A percentile compares a stretch with the other conserved stretches of the same genome.
phyloP scores from a whole-genome alignment of 2,113 vertebrate species.

The Pangasianodon gigas region DNA sequence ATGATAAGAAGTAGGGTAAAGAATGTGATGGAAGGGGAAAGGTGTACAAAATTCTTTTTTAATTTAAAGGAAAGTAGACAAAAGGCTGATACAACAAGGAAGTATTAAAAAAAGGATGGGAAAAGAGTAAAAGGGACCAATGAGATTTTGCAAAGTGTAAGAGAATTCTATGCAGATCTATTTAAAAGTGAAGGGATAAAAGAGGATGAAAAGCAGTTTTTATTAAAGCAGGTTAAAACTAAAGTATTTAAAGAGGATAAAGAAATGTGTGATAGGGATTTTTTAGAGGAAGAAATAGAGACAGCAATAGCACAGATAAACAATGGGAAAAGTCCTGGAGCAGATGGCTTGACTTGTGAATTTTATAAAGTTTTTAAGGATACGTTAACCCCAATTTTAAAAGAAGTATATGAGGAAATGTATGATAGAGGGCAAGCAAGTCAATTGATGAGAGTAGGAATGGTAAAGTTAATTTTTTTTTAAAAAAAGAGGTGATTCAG shows the following conservation, averaged over 20 bases:
- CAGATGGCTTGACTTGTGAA: neutral
- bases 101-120: too few relatives aligned
- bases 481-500: neutral
- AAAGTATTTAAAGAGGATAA: neutral
- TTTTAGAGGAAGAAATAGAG: too few relatives aligned
- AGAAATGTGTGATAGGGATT: neutral
- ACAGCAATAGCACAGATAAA: neutral
- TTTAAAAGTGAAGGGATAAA: too few relatives aligned
- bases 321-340: constrained; percentile 9
- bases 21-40: too few relatives aligned
- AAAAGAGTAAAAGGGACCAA: too few relatives aligned
- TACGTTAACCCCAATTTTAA: neutral
- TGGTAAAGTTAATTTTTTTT: constrained; percentile 13
- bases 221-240: neutral
- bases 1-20: too few relatives aligned
- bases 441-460: neutral
- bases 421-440: neutral
- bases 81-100: too few relatives aligned
- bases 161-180: too few relatives aligned
- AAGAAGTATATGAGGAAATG: neutral
- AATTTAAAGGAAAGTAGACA: too few relatives aligned
- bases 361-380: constrained; percentile 1
- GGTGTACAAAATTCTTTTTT: too few relatives aligned
- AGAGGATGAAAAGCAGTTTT: neutral
- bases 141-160: too few relatives aligned